Percentiles rank a stretch among this genome's conserved stretches.
Conservation (phyloP, 2,797 vertebrate species). For the Chromobotia macracanthus region DNA sequence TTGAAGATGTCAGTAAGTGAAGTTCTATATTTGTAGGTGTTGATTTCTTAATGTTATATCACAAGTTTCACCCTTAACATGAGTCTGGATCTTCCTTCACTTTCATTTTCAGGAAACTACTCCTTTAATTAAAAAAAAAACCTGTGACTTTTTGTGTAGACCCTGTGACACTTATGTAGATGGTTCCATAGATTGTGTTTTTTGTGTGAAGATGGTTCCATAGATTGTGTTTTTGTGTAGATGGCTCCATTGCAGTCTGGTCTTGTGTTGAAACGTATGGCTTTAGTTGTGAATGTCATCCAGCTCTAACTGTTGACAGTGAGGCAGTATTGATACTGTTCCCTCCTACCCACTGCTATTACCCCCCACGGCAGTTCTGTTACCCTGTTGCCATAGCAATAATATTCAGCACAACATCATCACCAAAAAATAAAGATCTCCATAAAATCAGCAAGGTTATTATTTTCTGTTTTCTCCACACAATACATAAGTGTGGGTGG, state of each 20-base stretch:
- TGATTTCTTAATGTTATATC: neutral
- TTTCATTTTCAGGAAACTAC: neutral
- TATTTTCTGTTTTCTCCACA: slow-evolving; percentile 15
- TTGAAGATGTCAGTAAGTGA: slow-evolving; percentile 8
- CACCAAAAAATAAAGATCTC: neutral
- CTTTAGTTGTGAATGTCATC: neutral
- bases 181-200: too few species aligned
- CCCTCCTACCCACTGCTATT: slow-evolving; percentile 24
- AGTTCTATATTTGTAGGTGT: neutral
- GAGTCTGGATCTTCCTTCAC: neutral
- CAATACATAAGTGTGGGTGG: slow-evolving; percentile 40
- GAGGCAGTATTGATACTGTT: neutral
- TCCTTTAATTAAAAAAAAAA: too few species aligned
- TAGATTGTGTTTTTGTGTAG: neutral
- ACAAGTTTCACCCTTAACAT: too few species aligned
- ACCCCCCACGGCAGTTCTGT: neutral
- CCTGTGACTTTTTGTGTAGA: too few species aligned
- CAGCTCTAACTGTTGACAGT: slow-evolving; percentile 14
- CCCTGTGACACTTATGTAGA: too few species aligned
- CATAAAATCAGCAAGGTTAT: slow-evolving; percentile 36
- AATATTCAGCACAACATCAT: slow-evolving; percentile 41
- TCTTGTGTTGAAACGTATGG: neutral
- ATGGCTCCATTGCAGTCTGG: neutral
- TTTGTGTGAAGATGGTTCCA: too few species aligned
- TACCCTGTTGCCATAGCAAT: slow-evolving; percentile 38